Evolutionary conservation across 2,797 vertebrate species (phyloP).

Genomic region (Aselliscus stoliczkanus): DNA sequence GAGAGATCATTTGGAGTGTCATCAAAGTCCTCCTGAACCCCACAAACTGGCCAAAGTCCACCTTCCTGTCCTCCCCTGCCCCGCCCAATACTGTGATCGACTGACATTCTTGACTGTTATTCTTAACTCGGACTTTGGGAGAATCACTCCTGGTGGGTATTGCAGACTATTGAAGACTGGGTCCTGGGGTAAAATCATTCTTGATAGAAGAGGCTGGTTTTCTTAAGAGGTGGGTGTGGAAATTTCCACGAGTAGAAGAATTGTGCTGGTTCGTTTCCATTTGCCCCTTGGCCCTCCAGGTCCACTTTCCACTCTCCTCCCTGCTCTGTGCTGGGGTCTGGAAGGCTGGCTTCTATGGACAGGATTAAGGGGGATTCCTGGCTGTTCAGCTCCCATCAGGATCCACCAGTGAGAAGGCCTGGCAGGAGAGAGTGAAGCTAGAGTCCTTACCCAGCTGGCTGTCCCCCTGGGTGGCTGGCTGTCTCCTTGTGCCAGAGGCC

Average conservation of each 20-base stretch:
- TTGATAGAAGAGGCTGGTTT: not conserved
- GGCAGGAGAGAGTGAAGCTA: not conserved
- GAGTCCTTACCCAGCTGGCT: not conserved
- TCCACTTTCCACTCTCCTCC: not conserved
- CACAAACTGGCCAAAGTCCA: not conserved
- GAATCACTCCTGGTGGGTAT: not conserved
- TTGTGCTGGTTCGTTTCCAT: not conserved
- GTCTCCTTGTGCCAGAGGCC: not conserved
- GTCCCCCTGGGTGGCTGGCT: not conserved
- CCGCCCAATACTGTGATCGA: not conserved
- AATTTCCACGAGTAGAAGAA: not conserved
- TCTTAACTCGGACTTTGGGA: not conserved
- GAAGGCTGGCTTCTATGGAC: not conserved
- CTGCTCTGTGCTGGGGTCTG: not conserved
- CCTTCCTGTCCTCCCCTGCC: not conserved
- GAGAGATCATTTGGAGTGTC: not conserved
- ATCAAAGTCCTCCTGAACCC: not conserved
- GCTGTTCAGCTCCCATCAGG: not conserved
- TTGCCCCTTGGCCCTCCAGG: not conserved
- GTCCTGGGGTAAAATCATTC: not conserved
- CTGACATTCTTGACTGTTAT: not conserved
- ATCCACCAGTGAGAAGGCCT: not conserved
- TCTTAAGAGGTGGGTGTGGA: not conserved
- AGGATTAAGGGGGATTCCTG: not conserved
- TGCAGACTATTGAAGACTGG: not conserved